These are phyloP conservation scores for Cheiracanthium punctorium DNA, from an alignment of 2,888 invertebrate species.

Conservation along the genomic window DNA sequence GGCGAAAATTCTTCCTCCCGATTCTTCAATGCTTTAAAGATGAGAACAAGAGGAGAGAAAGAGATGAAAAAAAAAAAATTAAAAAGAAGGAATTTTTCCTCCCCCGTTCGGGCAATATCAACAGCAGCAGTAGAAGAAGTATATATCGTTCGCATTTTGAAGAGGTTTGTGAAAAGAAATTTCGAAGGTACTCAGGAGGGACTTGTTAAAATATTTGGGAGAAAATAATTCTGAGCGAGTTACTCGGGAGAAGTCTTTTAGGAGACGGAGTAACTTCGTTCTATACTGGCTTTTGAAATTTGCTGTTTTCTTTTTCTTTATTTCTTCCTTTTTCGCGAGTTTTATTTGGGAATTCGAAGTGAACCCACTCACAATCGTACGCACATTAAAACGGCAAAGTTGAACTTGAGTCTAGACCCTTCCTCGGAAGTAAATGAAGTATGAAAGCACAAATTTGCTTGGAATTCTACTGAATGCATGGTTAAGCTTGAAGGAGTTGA, in stretches of 20 bases:
- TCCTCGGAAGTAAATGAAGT: background rate
- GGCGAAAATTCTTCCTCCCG: slow-evolving; percentile 44
- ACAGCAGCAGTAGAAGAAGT: too few species aligned
- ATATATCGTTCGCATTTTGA: slow-evolving; percentile 9
- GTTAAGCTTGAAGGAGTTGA: too few species aligned
- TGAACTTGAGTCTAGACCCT: background rate
- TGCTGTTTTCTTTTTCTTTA: background rate
- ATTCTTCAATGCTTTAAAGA: background rate
- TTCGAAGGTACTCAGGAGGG: slow-evolving; percentile 30
- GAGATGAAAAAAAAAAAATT: slow-evolving; percentile 8
- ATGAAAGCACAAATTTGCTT: background rate
- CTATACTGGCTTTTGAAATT: background rate
- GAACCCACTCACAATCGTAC: background rate
- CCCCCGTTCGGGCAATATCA: background rate
- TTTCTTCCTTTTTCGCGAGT: too few species aligned
- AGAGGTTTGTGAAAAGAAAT: slow-evolving; percentile 2
- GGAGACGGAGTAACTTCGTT: background rate
- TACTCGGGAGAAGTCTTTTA: slow-evolving; percentile 18
- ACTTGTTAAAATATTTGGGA: slow-evolving; percentile 64
- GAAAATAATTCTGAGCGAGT: slow-evolving; percentile 30
- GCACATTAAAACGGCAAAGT: background rate
- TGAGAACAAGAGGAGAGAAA: background rate
- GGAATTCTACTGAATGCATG: background rate
- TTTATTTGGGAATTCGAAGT: background rate
- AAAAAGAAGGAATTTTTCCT: background rate